Evolutionary conservation across 2,888 invertebrate species (phyloP).

Genomic region (Eristalis pertinax): DNA sequence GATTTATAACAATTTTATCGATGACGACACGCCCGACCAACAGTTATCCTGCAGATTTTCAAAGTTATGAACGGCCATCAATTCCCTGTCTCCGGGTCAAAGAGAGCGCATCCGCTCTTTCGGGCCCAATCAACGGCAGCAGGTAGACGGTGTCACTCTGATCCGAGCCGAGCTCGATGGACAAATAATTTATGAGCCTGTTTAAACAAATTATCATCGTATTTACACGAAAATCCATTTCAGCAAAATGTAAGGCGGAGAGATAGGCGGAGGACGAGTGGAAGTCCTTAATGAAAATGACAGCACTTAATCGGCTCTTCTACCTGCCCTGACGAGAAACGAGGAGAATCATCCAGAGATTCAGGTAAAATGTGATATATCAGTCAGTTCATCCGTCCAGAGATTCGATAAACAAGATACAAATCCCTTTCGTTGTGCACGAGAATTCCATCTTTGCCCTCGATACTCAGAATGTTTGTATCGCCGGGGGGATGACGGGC

Average conservation of each 20-base stretch:
- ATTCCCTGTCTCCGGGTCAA: neutral
- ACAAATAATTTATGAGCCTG: constrained; percentile 52
- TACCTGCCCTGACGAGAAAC: constrained; percentile 25
- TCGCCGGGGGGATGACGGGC: too few species aligned
- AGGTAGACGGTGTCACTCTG: neutral
- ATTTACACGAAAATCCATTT: constrained; percentile 60
- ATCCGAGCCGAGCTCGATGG: neutral
- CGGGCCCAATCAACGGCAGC: neutral
- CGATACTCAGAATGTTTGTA: too few species aligned
- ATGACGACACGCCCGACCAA: neutral
- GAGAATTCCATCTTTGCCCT: too few species aligned
- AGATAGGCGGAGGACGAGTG: neutral
- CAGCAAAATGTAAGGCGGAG: constrained; percentile 17
- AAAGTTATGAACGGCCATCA: neutral
- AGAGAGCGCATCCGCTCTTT: neutral
- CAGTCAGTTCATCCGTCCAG: neutral
- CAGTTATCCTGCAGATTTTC: neutral
- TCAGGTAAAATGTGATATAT: constrained; percentile 45
- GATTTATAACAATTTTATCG: constrained; percentile 4
- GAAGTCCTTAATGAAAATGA: constrained; percentile 48
- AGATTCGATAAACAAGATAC: neutral
- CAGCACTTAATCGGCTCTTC: constrained; percentile 41
- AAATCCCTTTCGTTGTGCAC: neutral
- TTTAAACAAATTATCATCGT: constrained; percentile 60
- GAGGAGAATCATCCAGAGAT: too few species aligned